A percentile compares a stretch with the other conserved stretches of the same genome.
phyloP scores from a whole-genome alignment of 1,140 invertebrate genomes.

The Papilio polyxenes region DNA sequence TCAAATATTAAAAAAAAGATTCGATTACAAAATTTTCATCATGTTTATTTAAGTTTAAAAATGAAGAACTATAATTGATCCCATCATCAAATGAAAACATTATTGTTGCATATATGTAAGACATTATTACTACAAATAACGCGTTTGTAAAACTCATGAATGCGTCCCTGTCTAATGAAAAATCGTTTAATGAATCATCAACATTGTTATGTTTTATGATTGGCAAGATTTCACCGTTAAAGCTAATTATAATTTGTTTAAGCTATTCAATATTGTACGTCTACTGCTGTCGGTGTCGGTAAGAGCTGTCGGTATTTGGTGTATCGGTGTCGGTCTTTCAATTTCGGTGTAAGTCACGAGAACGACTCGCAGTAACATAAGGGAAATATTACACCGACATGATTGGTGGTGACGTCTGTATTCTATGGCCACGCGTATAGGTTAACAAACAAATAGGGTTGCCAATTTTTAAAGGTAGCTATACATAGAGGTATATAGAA shows the following conservation, averaged over 20 bases:
- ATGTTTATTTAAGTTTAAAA: too few species aligned
- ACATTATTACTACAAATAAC: not conserved
- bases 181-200: not conserved
- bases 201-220: not conserved
- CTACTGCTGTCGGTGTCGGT: not conserved
- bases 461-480: not conserved
- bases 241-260: not conserved
- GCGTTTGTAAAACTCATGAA: not conserved
- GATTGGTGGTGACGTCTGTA: not conserved
- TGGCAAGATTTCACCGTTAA: not conserved
- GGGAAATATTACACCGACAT: not conserved
- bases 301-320: not conserved
- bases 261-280: not conserved
- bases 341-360: not conserved
- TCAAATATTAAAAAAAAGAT: too few species aligned
- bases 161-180: not conserved
- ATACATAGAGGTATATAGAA: too few species aligned
- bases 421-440: not conserved
- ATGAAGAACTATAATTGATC: too few species aligned
- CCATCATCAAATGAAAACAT: too few species aligned
- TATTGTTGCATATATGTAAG: too few species aligned
- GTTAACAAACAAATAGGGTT: not conserved
- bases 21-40: too few species aligned
- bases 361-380: not conserved
- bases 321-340: not conserved